phyloP scores from a whole-genome alignment of 2,888 invertebrate genomes.

The Drosophila gaucha region DNA sequence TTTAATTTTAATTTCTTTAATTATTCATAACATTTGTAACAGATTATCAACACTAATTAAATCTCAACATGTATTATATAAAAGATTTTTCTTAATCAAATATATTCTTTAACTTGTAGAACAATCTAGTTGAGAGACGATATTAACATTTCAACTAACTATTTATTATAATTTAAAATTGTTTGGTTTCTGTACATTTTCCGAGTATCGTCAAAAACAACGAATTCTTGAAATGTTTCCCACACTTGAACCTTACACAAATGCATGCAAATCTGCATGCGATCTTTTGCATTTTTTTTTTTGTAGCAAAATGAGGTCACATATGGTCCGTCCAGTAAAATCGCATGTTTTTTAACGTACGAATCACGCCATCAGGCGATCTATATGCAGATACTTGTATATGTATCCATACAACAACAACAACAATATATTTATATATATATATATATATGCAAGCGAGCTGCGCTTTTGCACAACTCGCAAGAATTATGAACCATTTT shows the following conservation, averaged over 20 bases:
- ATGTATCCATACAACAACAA: slow-evolving; percentile 1
- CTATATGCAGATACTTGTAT: not conserved
- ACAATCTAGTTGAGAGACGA: too few species aligned
- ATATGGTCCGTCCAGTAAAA: not conserved
- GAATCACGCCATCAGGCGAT: slow-evolving; percentile 3
- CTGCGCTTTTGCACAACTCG: slow-evolving; percentile 21
- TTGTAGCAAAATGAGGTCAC: slow-evolving; percentile 31
- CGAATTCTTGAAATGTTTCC: not conserved
- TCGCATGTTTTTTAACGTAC: slow-evolving; percentile 2
- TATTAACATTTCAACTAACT: not conserved
- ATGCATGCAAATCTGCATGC: not conserved
- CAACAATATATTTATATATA: not conserved
- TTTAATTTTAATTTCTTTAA: not conserved
- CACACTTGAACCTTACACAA: not conserved
- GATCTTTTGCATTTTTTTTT: slow-evolving; percentile 1
- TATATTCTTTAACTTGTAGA: too few species aligned
- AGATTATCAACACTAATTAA: not conserved
- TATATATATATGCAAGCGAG: slow-evolving; percentile 10
- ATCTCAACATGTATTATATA: not conserved
- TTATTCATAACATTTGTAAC: not conserved
- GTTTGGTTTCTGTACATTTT: not conserved
- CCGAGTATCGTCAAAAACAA: not conserved
- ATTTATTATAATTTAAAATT: too few species aligned
- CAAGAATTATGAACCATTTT: slow-evolving; percentile 36
- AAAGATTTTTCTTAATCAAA: too few species aligned